Evolutionary conservation across 1,140 invertebrate species (phyloP), one percentile per base, ranked within the genome.

Genomic region (Zaprionus taronus): DNA sequence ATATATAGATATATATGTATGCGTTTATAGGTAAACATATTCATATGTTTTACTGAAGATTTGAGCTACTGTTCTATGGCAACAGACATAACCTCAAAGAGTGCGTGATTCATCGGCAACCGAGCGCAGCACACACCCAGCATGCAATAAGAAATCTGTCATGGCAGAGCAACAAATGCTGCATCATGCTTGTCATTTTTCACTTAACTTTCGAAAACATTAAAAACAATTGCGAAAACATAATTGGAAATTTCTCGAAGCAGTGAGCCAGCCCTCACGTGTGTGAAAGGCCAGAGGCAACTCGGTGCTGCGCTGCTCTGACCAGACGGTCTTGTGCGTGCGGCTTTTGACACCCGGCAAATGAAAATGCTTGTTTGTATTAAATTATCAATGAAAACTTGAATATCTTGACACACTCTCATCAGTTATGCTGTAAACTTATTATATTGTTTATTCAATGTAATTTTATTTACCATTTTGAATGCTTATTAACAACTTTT

Each of bases 311-410:
- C 57, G 34, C 41, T 68, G 38, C 66, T 47, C 31, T 53, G 22
- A 17, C 67, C 49, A 44, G 62, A 58, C 15, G 58, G 53, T 34
- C n/a, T 34, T 20, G 31, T 75, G 58, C 73, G 61, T 71, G 73
- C 62, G 61, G 80, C 72, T 68, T 68, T 72, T 65, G 41, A 84
- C 85, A 89, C 85, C 85, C 85, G 85, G 85, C 85, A 90, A 85
- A 79, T 85, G 44, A 89, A 89, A 85, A 77, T 36, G 66, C 49
- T 51, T 60, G 67, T 72, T 77, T 57, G 44, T 36, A 41, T 64
- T 28, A 44, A 77, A 81, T 90, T 74, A 71, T 89, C 72, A 82
- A 89, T 85, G 81, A 90, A 89, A 77, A 71, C 36, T 12, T 34
- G 0, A 24, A 61, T 69, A 80, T 72, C 64, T 47, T 31, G 56